phyloP scores from a whole-genome alignment of 2,113 vertebrate species.

The Stigmatopora argus region DNA sequence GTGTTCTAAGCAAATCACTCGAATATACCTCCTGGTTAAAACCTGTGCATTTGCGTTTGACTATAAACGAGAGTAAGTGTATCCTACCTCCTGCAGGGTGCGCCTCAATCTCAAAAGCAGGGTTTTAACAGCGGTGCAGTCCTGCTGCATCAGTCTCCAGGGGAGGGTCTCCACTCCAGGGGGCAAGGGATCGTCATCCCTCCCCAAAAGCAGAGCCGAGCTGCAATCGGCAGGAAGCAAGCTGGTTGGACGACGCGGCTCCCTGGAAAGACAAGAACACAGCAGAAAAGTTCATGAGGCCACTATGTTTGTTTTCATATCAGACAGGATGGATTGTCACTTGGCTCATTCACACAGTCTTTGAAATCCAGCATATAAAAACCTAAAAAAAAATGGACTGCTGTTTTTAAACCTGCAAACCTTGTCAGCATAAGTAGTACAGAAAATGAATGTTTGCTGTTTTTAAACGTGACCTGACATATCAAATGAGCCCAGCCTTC shows the following conservation, averaged over 20 bases:
- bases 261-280: conserved; percentile 40
- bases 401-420: too few relatives aligned
- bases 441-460: too few relatives aligned
- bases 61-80: conserved; percentile 8
- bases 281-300: neutral
- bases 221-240: conserved; percentile 74
- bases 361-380: neutral
- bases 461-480: too few relatives aligned
- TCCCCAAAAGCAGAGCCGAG: conserved; percentile 52
- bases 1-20: neutral
- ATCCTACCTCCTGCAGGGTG: conserved; percentile 88
- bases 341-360: neutral
- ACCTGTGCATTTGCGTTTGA: neutral
- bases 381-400: too few relatives aligned
- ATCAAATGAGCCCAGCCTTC: too few relatives aligned
- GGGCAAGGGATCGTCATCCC: conserved; percentile 76
- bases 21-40: neutral
- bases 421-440: too few relatives aligned
- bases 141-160: conserved; percentile 90
- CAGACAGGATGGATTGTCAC: neutral
- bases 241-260: conserved; percentile 57
- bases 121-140: conserved; percentile 92
- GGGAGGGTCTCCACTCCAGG: conserved; percentile 83
- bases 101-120: conserved; percentile 88
- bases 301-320: neutral